Evolutionary conservation across 1,140 invertebrate species (phyloP).

Genomic region (Lerema accius): DNA sequence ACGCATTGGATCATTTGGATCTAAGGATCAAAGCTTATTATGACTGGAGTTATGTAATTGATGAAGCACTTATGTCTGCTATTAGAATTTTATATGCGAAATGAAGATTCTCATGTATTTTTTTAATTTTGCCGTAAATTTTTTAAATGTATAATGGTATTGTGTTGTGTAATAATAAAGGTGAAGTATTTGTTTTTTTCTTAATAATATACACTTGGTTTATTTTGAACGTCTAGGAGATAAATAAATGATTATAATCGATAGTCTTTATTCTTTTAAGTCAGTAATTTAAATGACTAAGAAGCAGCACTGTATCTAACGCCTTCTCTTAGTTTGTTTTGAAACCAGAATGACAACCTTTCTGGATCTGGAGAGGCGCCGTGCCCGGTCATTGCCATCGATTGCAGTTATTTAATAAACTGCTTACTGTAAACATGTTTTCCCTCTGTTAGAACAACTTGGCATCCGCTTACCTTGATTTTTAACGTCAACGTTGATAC

Average conservation of each 20-base stretch:
- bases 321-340: constrained; percentile 54
- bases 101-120: too few species aligned
- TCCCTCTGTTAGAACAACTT: constrained; percentile 37
- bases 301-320: neutral
- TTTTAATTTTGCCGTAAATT: too few species aligned
- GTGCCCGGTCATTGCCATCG: constrained; percentile 71
- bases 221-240: too few species aligned
- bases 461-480: constrained; percentile 15
- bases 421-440: constrained; percentile 70
- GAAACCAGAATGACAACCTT: constrained; percentile 72
- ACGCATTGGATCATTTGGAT: neutral
- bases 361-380: constrained; percentile 50
- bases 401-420: constrained; percentile 78
- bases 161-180: too few species aligned
- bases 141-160: too few species aligned
- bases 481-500: constrained; percentile 16
- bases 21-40: neutral
- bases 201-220: too few species aligned
- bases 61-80: too few species aligned
- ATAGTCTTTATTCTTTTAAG: too few species aligned
- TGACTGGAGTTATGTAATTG: neutral
- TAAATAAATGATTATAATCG: too few species aligned
- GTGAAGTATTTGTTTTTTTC: too few species aligned
- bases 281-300: too few species aligned
- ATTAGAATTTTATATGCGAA: too few species aligned